Conservation (phyloP, 2,888 invertebrate genomes). For the Himalopsyche japonica region DNA sequence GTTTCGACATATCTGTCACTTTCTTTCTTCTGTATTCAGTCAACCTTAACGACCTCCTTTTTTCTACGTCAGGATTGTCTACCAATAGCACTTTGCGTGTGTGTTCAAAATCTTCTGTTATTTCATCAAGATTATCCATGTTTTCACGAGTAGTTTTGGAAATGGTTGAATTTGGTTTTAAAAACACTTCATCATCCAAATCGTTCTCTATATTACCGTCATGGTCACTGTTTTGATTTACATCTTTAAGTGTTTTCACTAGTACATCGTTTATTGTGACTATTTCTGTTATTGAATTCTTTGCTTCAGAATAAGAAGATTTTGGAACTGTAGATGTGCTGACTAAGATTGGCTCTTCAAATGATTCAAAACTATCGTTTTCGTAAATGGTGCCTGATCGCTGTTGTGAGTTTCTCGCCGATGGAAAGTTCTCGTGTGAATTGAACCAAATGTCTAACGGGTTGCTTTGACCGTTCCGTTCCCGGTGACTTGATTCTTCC, state of each 20-base stretch:
- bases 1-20: slow-evolving; percentile 35
- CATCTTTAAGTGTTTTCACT: background rate
- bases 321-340: background rate
- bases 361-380: slow-evolving; percentile 9
- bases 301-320: background rate
- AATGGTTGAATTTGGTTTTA: background rate
- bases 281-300: background rate
- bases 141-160: background rate
- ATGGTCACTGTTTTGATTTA: background rate
- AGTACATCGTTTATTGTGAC: background rate
- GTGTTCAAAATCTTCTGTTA: background rate
- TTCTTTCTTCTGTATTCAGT: slow-evolving; percentile 38
- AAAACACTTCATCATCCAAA: background rate
- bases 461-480: background rate
- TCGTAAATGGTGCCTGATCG: background rate
- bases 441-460: background rate
- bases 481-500: background rate
- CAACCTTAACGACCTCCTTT: background rate
- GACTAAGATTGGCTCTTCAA: slow-evolving; percentile 9
- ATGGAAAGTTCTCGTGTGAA: background rate
- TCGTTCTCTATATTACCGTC: background rate
- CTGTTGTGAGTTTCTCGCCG: background rate
- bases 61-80: slow-evolving; percentile 41
- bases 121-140: background rate
- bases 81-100: slow-evolving; percentile 39